Evolutionary conservation across 2,888 invertebrate genomes (phyloP).

Genomic region (Acrocyrtus sp.): DNA sequence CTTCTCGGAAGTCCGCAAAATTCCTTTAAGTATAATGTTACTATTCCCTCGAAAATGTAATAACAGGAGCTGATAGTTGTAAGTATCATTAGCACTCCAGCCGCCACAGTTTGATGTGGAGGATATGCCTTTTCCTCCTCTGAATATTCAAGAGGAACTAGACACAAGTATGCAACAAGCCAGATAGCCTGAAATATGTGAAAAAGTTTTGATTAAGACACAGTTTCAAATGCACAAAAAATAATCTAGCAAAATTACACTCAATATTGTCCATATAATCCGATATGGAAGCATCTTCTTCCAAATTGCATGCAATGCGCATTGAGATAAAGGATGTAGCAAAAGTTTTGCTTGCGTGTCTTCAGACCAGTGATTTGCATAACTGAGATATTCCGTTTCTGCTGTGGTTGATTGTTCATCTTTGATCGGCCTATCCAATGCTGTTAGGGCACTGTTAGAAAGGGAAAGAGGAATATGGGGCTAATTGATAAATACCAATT

Average conservation of each 20-base stretch:
- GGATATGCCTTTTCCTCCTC: neutral
- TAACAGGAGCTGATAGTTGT: too few relatives aligned
- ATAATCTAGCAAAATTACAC: constrained; percentile 2
- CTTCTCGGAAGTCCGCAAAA: too few relatives aligned
- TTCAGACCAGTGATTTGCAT: constrained; percentile 24
- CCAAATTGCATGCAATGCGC: constrained; percentile 16
- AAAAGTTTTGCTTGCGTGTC: constrained; percentile 20
- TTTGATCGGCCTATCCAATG: constrained; percentile 2
- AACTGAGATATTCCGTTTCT: constrained; percentile 26
- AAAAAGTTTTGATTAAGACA: too few relatives aligned
- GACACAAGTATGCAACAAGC: constrained; percentile 1
- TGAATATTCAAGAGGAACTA: constrained; percentile 16
- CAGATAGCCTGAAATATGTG: constrained; percentile 6
- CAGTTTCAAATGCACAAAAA: neutral
- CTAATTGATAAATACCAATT: too few relatives aligned
- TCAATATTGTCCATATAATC: constrained; percentile 12
- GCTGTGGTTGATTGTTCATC: neutral
- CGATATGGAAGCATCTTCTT: constrained; percentile 16
- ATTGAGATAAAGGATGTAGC: constrained; percentile 30
- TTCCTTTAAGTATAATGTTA: too few relatives aligned
- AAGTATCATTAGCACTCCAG: constrained; percentile 10
- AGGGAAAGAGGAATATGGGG: too few relatives aligned
- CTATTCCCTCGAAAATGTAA: too few relatives aligned
- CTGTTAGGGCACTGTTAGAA: constrained; percentile 10
- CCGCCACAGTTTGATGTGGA: neutral